A percentile compares a stretch with the other conserved stretches of the same genome.
These are phyloP conservation scores for Teleogryllus occipitalis DNA, from an alignment of 1,140 invertebrate genomes.

Conservation along the genomic window DNA sequence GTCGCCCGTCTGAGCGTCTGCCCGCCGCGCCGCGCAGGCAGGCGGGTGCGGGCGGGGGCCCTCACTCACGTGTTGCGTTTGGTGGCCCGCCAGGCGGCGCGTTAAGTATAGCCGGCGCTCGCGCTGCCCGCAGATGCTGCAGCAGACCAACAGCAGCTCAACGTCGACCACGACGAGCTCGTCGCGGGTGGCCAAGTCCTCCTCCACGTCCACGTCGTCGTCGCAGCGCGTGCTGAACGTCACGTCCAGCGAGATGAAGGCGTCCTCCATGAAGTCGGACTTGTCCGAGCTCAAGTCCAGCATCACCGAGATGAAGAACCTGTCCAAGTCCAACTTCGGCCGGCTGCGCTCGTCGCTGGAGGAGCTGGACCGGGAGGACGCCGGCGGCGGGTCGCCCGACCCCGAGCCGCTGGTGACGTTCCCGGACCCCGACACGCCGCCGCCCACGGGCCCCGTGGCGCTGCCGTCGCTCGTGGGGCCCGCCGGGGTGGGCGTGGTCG, in stretches of 20 bases:
- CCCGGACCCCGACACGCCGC: slow-evolving; percentile 63
- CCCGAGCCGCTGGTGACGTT: slow-evolving; percentile 63
- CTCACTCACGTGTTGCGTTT: neutral
- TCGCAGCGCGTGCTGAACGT: slow-evolving; percentile 15
- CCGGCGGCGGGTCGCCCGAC: slow-evolving; percentile 23
- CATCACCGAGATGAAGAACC: slow-evolving; percentile 66
- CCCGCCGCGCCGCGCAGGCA: too few species aligned
- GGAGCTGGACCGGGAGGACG: slow-evolving; percentile 47
- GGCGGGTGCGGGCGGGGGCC: too few species aligned
- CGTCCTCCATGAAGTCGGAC: slow-evolving; percentile 62
- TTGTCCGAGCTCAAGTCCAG: slow-evolving; percentile 64
- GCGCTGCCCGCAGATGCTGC: slow-evolving; percentile 12
- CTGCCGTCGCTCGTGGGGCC: slow-evolving; percentile 14
- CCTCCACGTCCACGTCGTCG: slow-evolving; percentile 12
- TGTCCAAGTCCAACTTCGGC: slow-evolving; percentile 36
- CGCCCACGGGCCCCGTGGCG: slow-evolving; percentile 9
- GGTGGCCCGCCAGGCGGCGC: neutral
- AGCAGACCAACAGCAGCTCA: slow-evolving; percentile 8
- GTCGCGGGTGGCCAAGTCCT: slow-evolving; percentile 19
- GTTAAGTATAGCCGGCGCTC: neutral
- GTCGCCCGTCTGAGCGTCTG: too few species aligned
- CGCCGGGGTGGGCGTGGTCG: slow-evolving; percentile 26
- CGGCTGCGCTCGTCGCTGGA: slow-evolving; percentile 55
- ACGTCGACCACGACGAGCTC: slow-evolving; percentile 5
- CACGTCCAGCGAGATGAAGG: slow-evolving; percentile 46